phyloP scores from a whole-genome alignment of 2,888 invertebrate species.

The Polyommatus icarus region DNA sequence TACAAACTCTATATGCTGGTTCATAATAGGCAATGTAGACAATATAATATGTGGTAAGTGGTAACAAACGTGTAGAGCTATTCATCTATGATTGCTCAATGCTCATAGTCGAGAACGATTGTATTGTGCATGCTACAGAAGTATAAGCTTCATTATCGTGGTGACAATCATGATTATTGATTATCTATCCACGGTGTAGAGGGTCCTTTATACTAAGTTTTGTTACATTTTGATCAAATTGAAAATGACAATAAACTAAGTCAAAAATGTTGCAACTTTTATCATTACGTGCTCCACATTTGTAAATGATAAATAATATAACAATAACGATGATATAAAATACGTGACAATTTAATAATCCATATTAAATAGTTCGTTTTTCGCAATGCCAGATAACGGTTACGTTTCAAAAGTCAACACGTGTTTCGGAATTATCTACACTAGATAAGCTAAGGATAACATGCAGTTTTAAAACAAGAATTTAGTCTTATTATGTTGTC shows the following conservation, averaged over 20 bases:
- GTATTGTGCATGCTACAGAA: no score
- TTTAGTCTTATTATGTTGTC: background rate
- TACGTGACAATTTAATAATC: constrained; percentile 5
- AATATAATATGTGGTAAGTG: no score
- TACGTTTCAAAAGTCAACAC: background rate
- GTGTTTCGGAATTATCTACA: background rate
- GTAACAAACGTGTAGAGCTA: no score
- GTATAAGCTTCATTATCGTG: no score
- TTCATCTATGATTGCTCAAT: no score
- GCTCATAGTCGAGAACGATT: no score
- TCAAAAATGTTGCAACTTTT: background rate
- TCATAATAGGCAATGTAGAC: no score
- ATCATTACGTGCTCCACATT: background rate
- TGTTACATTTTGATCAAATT: no score
- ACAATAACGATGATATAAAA: constrained; percentile 1
- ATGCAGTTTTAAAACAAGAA: background rate
- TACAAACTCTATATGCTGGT: no score
- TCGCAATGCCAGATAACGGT: background rate
- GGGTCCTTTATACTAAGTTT: no score
- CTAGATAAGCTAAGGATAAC: background rate
- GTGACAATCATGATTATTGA: no score
- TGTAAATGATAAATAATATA: background rate
- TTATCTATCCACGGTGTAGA: no score
- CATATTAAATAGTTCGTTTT: background rate
- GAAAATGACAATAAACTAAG: background rate